Evolutionary conservation across 2,888 invertebrate genomes (phyloP), one percentile per base, ranked within the genome.

Genomic region (Calliphora vomitoria): DNA sequence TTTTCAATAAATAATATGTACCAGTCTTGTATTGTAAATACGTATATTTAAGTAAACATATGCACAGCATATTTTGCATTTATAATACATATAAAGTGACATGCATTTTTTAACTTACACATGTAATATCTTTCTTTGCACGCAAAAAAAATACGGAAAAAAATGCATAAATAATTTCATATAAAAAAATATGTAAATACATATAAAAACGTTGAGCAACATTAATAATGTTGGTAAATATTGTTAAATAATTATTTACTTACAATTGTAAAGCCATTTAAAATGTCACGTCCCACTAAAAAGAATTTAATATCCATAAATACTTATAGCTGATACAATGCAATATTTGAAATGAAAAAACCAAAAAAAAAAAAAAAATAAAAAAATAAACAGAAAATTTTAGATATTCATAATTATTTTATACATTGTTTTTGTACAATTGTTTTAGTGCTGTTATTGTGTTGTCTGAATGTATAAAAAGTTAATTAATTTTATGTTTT

Each of bases 401-500:
- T 41, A 55, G 25, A n/a, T 6, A 13, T 25, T 25, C 25, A 25
- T 25, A n/a, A 53, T 53, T 53, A 53, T 53, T 53, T 15, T n/a
- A 53, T 10, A 11, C 58, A 44, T 50, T 53, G 20, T 71, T 62
- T 20, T 35, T 62, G 80, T 62, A 15, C 11, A 60, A 35, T 53
- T 64, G 18, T 55, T 41, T 15, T 35, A 11, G 18, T 50, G 18
- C 41, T 53, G 10, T 53, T 53, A 53, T 44, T 20, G 58, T 72
- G 71, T 86, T 79, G 47, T 68, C 38, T 78, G 50, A 68, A 68
- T 81, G 18, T 18, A 76, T 53, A 69, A 87, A 87, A 87, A 81
- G 84, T 87, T 87, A 87, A 87, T 87, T 87, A 84, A 87, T 81
- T 87, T 87, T 62, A 68, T 74, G 81, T 81, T 81, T 68, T 84